Evolutionary conservation across 1,140 invertebrate genomes (phyloP).

Genomic region (Bombus consobrinus): DNA sequence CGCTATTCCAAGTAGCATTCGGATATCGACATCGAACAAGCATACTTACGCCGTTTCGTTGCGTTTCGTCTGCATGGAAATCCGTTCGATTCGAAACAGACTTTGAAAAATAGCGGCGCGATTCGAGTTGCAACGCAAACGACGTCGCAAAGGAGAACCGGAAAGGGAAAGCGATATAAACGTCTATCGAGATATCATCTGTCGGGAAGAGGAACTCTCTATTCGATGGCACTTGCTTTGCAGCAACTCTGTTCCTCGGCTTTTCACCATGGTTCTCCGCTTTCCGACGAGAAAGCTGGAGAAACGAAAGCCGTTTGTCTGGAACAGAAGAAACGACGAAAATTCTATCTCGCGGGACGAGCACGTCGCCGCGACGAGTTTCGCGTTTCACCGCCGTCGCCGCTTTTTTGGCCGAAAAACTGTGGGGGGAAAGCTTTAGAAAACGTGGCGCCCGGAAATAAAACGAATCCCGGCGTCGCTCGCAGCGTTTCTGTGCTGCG

Average conservation of each 20-base stretch:
- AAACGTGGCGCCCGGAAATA: conserved; percentile 13
- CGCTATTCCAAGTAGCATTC: neutral
- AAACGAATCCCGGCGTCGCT: neutral
- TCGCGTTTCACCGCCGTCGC: conserved; percentile 4
- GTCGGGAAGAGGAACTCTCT: neutral
- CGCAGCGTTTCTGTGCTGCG: neutral
- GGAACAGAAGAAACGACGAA: conserved; percentile 2
- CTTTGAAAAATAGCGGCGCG: neutral
- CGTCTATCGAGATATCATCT: neutral
- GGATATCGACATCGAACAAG: no score
- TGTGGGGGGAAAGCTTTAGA: neutral
- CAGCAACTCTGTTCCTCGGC: neutral
- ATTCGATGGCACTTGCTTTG: neutral
- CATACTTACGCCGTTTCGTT: neutral
- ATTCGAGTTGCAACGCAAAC: neutral
- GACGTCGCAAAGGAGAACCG: no score
- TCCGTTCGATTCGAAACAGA: neutral
- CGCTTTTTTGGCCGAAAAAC: neutral
- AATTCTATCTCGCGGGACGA: conserved; percentile 8
- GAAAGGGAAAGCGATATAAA: neutral
- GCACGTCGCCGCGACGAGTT: conserved; percentile 19
- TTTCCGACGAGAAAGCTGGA: neutral
- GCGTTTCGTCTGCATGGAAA: neutral
- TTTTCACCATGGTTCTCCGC: neutral
- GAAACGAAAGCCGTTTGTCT: conserved; percentile 28